Conservation (phyloP, 1,140 invertebrate species). For the Zelostemma sp. region DNA sequence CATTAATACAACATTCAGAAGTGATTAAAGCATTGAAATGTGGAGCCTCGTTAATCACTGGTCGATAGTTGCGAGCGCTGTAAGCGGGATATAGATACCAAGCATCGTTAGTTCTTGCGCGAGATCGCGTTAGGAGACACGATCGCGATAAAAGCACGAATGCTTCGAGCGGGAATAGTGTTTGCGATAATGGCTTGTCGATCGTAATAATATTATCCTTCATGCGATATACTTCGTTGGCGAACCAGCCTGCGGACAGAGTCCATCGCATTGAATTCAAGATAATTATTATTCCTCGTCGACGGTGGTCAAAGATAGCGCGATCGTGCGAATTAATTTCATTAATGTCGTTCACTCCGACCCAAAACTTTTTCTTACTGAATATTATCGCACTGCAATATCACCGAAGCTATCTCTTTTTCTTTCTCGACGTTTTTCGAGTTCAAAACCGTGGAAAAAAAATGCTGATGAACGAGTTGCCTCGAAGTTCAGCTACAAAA, state of each 20-base stretch:
- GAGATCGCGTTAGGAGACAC: slow-evolving; percentile 30
- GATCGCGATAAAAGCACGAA: slow-evolving; percentile 42
- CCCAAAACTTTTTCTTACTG: too few relatives aligned
- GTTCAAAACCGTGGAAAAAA: neutral
- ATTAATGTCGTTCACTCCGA: slow-evolving; percentile 22
- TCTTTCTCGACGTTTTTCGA: neutral
- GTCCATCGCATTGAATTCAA: slow-evolving; percentile 44
- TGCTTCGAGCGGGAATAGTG: slow-evolving; percentile 33
- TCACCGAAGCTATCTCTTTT: neutral
- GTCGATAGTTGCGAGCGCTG: slow-evolving; percentile 15
- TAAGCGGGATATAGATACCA: slow-evolving; percentile 8
- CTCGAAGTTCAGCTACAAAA: too few relatives aligned
- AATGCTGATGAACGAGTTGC: too few relatives aligned
- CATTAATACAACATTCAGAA: neutral
- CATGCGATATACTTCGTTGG: slow-evolving; percentile 39
- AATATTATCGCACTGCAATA: too few relatives aligned
- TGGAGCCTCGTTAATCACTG: slow-evolving; percentile 11
- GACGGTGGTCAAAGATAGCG: slow-evolving; percentile 36
- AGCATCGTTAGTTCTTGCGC: slow-evolving; percentile 28
- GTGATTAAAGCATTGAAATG: slow-evolving; percentile 11
- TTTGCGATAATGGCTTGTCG: slow-evolving; percentile 43
- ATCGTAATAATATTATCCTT: slow-evolving; percentile 43
- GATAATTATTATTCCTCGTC: slow-evolving; percentile 44
- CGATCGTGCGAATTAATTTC: slow-evolving; percentile 36
- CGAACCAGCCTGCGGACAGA: slow-evolving; percentile 39